Evolutionary conservation across 2,797 vertebrate genomes (phyloP), one percentile per base, ranked within the genome.

Genomic region (Denticeps clupeoides): DNA sequence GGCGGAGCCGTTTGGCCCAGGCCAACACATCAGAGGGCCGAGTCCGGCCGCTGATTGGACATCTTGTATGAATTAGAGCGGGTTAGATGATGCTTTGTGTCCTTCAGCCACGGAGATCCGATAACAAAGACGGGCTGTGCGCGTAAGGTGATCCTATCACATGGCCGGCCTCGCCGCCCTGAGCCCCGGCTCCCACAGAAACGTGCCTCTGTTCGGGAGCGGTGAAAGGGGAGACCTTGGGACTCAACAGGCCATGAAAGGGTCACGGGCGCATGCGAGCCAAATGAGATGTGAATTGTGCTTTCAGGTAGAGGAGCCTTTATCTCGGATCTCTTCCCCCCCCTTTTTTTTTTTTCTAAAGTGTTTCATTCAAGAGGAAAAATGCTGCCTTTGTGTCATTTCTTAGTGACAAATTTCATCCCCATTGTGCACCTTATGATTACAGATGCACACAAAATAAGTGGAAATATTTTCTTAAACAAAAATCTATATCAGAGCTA

Each of bases 61-160:
- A 76, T 77, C 73, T 78, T 80, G 78, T 71, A 72, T 72, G 73
- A 74, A 78, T 78, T 81, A 77, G 62, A 64, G 42, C 25, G 56
- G 65, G 57, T 72, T 68, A 63, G 72, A 75, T 74, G 72, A 72
- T 73, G 64, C 71, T 72, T 59, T 60, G 53, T 74, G 72, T 79
- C 70, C 71, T 68, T 71, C 62, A 38, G 28, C 68, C 61, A 38
- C 3, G 54, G 38, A 67, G 71, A 79, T 80, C 74, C 62, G 45
- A 77, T 79, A 78, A 77, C 78, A 75, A 77, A 78, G 77, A 54
- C 32, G 54, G 62, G 67, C 60, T 68, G 71, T 71, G 59, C 55
- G 57, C 47, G 72, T 72, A 79, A 78, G 71, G 61, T 18, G 72
- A 78, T 78, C 74, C 68, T 47, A 25, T 63, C 32, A 28, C 56